Conservation (phyloP, 2,113 vertebrate genomes). For the Gavialis gangeticus region DNA sequence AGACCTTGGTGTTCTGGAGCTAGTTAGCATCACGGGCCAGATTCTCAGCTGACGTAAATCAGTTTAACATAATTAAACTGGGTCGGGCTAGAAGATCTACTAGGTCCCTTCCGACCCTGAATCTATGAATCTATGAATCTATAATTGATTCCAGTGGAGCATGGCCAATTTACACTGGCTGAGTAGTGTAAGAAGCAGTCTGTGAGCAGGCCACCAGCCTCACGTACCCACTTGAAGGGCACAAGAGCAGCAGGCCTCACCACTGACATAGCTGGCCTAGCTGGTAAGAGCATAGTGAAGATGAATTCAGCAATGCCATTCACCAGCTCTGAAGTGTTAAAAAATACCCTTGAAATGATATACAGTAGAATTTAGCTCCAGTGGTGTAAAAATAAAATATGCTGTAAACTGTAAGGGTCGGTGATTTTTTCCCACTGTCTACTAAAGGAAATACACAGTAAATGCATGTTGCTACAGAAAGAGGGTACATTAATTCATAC, state of each 20-base stretch:
- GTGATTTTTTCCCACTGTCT: background rate
- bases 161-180: background rate
- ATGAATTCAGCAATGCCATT: background rate
- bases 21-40: background rate
- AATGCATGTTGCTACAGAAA: background rate
- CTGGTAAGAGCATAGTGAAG: background rate
- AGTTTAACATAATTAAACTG: background rate
- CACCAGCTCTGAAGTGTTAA: background rate
- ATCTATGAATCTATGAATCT: too few relatives aligned
- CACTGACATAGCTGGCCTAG: too few relatives aligned
- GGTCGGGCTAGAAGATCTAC: too few relatives aligned
- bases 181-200: background rate
- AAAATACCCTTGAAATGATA: background rate
- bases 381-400: background rate
- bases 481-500: background rate
- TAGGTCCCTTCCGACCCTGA: too few relatives aligned
- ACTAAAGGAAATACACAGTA: background rate
- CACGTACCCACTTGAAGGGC: too few relatives aligned
- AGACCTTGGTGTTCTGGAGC: background rate
- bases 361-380: background rate
- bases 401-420: background rate
- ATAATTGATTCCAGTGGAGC: background rate
- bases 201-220: too few relatives aligned
- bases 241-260: too few relatives aligned
- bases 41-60: background rate